A percentile compares a stretch with the other conserved stretches of the same genome.
These are phyloP conservation scores for Epizoanthus stellaris DNA, from an alignment of 92 coral and sea anemone genomes.

Conservation along the genomic window DNA sequence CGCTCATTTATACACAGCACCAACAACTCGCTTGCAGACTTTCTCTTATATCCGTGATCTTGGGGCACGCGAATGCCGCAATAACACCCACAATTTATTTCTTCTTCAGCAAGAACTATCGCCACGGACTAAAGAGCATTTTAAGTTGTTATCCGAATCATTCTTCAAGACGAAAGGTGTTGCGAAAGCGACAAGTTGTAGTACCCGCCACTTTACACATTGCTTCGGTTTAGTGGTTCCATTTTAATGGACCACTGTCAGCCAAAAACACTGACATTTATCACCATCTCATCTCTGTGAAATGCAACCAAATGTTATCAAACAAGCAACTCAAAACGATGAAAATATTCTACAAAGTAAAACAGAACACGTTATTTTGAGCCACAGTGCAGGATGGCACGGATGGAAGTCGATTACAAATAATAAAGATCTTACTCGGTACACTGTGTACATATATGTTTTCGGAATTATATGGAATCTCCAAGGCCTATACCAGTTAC, in stretches of 20 bases:
- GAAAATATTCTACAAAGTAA: too few relatives aligned
- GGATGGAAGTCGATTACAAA: too few relatives aligned
- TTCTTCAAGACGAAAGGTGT: background rate
- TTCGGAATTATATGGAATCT: too few relatives aligned
- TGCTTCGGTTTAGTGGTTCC: background rate
- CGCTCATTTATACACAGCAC: background rate
- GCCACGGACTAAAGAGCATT: conserved; percentile 6
- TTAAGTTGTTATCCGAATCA: background rate
- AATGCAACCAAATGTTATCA: too few relatives aligned
- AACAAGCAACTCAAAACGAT: too few relatives aligned
- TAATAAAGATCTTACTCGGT: too few relatives aligned
- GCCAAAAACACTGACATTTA: too few relatives aligned
- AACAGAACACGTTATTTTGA: too few relatives aligned
- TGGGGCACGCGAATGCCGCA: conserved; percentile 23
- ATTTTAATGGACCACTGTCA: background rate
- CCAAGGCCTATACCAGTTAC: too few relatives aligned
- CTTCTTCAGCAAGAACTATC: conserved; percentile 16
- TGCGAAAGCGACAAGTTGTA: conserved; percentile 8
- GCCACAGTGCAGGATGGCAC: too few relatives aligned
- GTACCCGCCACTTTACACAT: background rate
- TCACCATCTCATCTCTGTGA: too few relatives aligned
- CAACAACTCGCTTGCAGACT: conserved; percentile 3
- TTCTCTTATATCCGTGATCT: conserved; percentile 6
- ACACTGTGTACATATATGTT: too few relatives aligned
- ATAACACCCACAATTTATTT: conserved; percentile 7